Evolutionary conservation across 2,797 vertebrate species (phyloP), one percentile per base, ranked within the genome.

Genomic region (Crocidura indochinensis): DNA sequence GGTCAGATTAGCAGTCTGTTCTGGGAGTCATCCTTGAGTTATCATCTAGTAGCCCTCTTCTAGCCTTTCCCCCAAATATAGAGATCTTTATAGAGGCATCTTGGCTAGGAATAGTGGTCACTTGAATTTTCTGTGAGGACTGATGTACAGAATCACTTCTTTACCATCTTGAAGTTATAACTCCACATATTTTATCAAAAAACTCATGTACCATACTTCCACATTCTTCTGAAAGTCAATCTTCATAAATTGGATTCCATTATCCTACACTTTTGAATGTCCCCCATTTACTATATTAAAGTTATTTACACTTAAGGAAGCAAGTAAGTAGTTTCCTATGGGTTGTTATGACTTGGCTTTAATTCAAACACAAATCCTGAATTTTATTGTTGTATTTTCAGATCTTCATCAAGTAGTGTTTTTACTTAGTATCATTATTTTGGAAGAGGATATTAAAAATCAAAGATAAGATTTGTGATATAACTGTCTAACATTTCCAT

Each of bases 381-480:
- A n/a, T 46, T 71, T 86, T 31, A 65, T 78, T 67, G 71, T 60
- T 46, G 24, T 11, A 51, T 82, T 75, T 67, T 72, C 73, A 84
- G 46, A 60, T 1, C 17, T 38, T 84, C 47, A 62, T 10, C 65
- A 65, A 84, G 74, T n/a, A 68, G 64, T 78, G 26, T 84, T 68
- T 86, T 85, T 67, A 82, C 67, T 91, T 71, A 71, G 72, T 38
- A 24, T 22, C 22, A 72, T 80, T 38, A n/a, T 75, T 90, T 93
- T 22, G 26, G 26, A 38, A 71, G 29, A 51, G 71, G n/a, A 2
- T 29, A 9, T 56, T 83, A 71, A 89, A 92, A 73, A 78, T 27
- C 73, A 89, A 84, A 56, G 26, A 20, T 46, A 15, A n/a, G 19
- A 4, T 69, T 83, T 93, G 49, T n/a, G 87, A 73, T 51, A 71